Evolutionary conservation across 1,140 invertebrate species (phyloP), one percentile per base, ranked within the genome.

Genomic region (Agrypnia vestita): DNA sequence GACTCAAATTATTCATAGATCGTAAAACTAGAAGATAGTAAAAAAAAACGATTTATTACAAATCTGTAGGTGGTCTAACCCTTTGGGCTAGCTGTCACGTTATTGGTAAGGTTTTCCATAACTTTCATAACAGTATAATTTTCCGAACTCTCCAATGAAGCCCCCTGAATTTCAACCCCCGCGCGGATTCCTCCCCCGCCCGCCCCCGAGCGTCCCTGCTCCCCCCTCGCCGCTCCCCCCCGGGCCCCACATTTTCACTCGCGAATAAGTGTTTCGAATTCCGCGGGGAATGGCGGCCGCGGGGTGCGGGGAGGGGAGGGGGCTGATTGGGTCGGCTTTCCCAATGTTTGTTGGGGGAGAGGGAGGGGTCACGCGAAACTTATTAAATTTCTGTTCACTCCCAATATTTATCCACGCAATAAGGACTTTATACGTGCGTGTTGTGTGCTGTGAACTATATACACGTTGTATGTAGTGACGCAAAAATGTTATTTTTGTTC

Each of bases 211-310:
- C 79, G 78, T 76, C 62, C 73, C 61, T 0, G n/a, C 17, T 0
- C 72, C 77, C 71, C 61, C 67, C 77, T 76, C 79, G 46, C 62
- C 25, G 64, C 79, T 59, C 59, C 1, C 25, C 74, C 64, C 75
- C 46, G 44, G 64, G 43, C 59, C 74, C 79, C 77, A 73, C 73
- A 59, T 71, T 80, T 83, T 80, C 74, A 83, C 79, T 83, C 82
- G 73, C 82, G 82, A 81, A 83, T 83, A 83, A 83, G 82, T 83
- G 82, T 83, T 83, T 83, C 82, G 69, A 83, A 80, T 83, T 80
- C 78, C 75, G 43, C 49, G 19, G 74, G 69, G 53, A 21, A 21
- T 73, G 56, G 46, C 46, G 44, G 67, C 10, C 7, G 35, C 25
- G 46, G 71, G 19, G 17, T 11, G 76, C n/a, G n/a, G n/a, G n/a